These are phyloP conservation scores for Crenichthys baileyi DNA, from an alignment of 2,797 vertebrate species.

Conservation along the genomic window DNA sequence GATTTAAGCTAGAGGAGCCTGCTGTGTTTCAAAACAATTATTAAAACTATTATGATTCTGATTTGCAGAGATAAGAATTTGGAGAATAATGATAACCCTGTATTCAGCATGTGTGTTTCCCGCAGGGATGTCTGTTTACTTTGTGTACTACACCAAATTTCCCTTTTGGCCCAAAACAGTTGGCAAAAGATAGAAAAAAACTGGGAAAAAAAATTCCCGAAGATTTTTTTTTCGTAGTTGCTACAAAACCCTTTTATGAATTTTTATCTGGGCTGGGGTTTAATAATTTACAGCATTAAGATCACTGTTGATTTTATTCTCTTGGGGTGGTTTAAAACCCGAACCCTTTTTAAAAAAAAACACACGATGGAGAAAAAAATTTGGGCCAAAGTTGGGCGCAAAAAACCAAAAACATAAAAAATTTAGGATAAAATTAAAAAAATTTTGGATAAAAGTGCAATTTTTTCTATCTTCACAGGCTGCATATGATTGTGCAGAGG, in stretches of 20 bases:
- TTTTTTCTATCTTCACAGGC: neutral
- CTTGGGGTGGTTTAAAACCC: no score
- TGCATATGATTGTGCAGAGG: neutral
- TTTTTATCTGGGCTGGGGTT: no score
- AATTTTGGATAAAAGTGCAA: neutral
- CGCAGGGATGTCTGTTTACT: neutral
- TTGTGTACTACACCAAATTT: neutral
- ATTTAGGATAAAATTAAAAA: no score
- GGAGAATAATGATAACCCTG: neutral
- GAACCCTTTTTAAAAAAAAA: no score
- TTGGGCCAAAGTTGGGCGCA: neutral
- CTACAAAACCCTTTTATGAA: no score
- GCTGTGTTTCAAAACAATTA: neutral
- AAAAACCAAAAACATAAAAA: neutral
- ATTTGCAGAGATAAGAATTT: neutral
- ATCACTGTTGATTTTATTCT: no score
- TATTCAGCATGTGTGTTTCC: neutral
- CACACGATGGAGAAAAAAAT: neutral
- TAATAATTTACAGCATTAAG: no score
- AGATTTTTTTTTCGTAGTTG: no score
- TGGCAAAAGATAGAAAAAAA: neutral
- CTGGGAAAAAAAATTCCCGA: no score
- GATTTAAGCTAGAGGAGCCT: neutral
- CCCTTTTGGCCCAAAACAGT: no score
- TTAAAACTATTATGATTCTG: neutral